Conservation (phyloP, 2,797 vertebrate genomes). For the Chaetophractus vellerosus region DNA sequence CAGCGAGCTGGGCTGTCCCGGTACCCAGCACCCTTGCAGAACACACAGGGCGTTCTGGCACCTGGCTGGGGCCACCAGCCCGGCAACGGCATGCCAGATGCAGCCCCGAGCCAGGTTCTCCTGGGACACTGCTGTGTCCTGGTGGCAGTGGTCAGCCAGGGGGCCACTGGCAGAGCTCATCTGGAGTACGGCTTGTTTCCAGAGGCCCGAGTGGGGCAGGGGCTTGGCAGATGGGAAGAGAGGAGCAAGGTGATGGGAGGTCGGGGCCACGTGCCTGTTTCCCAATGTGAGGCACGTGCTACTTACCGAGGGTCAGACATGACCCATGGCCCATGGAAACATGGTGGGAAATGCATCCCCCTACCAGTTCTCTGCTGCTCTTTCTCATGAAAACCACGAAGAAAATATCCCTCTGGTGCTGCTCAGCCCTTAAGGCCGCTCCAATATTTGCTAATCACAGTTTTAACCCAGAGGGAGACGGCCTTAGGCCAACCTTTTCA, state of each 20-base stretch:
- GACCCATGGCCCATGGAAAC: not conserved
- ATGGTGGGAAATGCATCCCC: not conserved
- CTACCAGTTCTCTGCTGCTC: not conserved
- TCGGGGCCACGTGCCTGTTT: not conserved
- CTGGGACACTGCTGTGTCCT: not conserved
- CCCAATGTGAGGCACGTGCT: rapidly evolving
- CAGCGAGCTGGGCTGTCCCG: not conserved
- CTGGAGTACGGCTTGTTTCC: not conserved
- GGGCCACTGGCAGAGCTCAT: not conserved
- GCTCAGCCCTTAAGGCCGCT: constrained; percentile 15
- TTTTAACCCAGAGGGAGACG: constrained; percentile 64
- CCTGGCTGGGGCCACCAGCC: not conserved
- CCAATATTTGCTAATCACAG: constrained; percentile 27
- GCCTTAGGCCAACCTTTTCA: constrained; percentile 42
- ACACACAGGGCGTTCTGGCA: not conserved
- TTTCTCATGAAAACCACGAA: constrained; percentile 53
- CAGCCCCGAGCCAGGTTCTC: not conserved
- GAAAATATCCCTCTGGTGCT: not conserved
- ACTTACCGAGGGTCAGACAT: not conserved
- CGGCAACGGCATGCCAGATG: rapidly evolving
- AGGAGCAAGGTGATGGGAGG: not conserved
- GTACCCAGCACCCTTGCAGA: not conserved
- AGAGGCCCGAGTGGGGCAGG: not conserved
- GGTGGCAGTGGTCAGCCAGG: rapidly evolving
- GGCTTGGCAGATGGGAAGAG: not conserved